Evolutionary conservation across 2,888 invertebrate species (phyloP).

Genomic region (Holacanthella duospinosa): DNA sequence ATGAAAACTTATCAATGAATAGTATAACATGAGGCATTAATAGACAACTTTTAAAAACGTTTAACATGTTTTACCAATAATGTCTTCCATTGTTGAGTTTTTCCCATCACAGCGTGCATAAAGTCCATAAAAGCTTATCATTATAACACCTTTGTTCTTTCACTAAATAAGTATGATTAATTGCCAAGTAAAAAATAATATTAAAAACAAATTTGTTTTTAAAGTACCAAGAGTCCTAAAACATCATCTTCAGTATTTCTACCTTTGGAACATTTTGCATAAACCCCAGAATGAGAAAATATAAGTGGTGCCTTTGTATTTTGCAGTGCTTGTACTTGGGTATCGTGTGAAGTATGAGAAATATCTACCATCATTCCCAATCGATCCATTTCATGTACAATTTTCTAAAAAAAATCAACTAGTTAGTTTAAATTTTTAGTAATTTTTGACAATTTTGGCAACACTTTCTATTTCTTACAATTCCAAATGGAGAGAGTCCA

Average conservation of each 20-base stretch:
- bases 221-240: slow-evolving; percentile 46
- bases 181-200: slow-evolving; percentile 13
- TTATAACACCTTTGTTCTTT: slow-evolving; percentile 75
- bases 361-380: slow-evolving; percentile 61
- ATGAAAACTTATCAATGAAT: too few species aligned
- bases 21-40: too few species aligned
- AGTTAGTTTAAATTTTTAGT: background rate
- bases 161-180: too few species aligned
- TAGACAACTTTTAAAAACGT: slow-evolving; percentile 70
- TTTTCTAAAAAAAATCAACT: slow-evolving; percentile 18
- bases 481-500: slow-evolving; percentile 29
- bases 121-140: slow-evolving; percentile 83
- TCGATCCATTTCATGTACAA: slow-evolving; percentile 52
- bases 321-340: slow-evolving; percentile 52
- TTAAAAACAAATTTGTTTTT: background rate
- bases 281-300: slow-evolving; percentile 51
- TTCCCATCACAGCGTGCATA: slow-evolving; percentile 68
- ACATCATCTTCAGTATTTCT: slow-evolving; percentile 54
- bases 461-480: too few species aligned
- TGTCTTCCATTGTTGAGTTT: slow-evolving; percentile 39
- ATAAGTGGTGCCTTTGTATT: slow-evolving; percentile 47
- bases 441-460: too few species aligned
- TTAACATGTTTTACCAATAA: slow-evolving; percentile 40
- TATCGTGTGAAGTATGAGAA: slow-evolving; percentile 52
- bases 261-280: slow-evolving; percentile 49